phyloP scores from a whole-genome alignment of 2,113 vertebrate species.

The Cettia cetti region DNA sequence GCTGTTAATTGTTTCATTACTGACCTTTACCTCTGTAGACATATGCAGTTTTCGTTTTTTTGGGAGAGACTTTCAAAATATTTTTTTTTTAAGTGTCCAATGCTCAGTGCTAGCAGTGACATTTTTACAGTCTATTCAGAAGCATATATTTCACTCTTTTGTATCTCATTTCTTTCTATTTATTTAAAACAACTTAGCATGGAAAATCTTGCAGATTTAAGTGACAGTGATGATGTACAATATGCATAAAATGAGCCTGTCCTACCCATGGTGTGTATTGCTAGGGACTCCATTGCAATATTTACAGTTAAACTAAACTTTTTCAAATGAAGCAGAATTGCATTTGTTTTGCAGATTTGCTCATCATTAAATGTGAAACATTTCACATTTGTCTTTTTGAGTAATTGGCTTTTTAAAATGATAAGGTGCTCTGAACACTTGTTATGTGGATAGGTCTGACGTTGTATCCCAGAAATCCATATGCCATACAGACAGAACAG shows the following conservation, averaged over 20 bases:
- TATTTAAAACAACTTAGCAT: slow-evolving; percentile 80
- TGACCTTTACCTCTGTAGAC: slow-evolving; percentile 85
- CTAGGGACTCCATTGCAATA: slow-evolving; percentile 84
- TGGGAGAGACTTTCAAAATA: slow-evolving; percentile 87
- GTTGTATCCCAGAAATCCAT: slow-evolving; percentile 90
- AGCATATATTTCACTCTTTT: slow-evolving; percentile 82
- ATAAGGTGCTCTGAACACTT: slow-evolving; percentile 89
- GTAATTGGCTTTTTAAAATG: slow-evolving; percentile 89
- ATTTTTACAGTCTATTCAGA: slow-evolving; percentile 82
- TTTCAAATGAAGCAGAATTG: slow-evolving; percentile 80
- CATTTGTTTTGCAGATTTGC: slow-evolving; percentile 86
- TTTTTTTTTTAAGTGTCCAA: slow-evolving; percentile 84
- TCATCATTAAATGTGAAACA: slow-evolving; percentile 88
- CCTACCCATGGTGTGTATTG: slow-evolving; percentile 78
- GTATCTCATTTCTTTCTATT: slow-evolving; percentile 84
- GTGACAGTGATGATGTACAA: slow-evolving; percentile 85
- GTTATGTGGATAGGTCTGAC: slow-evolving; percentile 88
- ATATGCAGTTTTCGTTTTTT: slow-evolving; percentile 85
- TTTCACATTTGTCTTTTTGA: slow-evolving; percentile 89
- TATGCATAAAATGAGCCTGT: slow-evolving; percentile 82
- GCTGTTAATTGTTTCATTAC: slow-evolving; percentile 84
- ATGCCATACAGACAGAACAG: slow-evolving; percentile 91
- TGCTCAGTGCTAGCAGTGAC: slow-evolving; percentile 82
- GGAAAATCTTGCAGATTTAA: slow-evolving; percentile 82
- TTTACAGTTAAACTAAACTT: slow-evolving; percentile 86